Evolutionary conservation across 2,888 invertebrate genomes (phyloP).

Genomic region (Platycheirus rosarum): DNA sequence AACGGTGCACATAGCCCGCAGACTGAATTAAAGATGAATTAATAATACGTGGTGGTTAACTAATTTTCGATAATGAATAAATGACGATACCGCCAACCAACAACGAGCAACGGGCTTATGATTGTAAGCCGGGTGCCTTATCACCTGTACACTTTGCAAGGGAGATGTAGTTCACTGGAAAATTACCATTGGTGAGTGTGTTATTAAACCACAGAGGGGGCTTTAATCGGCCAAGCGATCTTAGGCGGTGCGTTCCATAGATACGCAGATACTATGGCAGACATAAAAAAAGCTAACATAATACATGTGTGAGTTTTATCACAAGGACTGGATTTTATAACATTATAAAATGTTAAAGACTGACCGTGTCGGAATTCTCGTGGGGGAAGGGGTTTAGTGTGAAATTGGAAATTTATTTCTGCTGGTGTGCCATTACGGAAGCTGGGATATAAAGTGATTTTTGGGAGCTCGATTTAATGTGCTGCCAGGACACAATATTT

Average conservation of each 20-base stretch:
- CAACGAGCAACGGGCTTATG: slow-evolving; percentile 42
- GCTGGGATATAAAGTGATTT: slow-evolving; percentile 55
- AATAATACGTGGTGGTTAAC: slow-evolving; percentile 73
- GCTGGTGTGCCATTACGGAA: slow-evolving; percentile 20
- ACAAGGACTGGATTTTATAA: background rate
- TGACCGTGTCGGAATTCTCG: background rate
- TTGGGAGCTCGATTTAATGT: slow-evolving; percentile 54
- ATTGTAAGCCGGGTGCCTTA: slow-evolving; percentile 58
- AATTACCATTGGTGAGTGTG: slow-evolving; percentile 36
- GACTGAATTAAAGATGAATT: slow-evolving; percentile 72
- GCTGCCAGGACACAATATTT: slow-evolving; percentile 4
- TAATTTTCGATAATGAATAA: slow-evolving; percentile 74
- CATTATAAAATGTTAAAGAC: slow-evolving; percentile 23
- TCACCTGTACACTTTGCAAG: slow-evolving; percentile 43
- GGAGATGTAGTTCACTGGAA: slow-evolving; percentile 29
- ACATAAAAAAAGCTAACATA: background rate
- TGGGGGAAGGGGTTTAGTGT: slow-evolving; percentile 9
- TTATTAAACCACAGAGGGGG: slow-evolving; percentile 52
- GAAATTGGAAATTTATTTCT: slow-evolving; percentile 65
- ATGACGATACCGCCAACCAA: slow-evolving; percentile 67
- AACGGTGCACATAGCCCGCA: slow-evolving; percentile 38
- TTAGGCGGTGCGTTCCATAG: slow-evolving; percentile 30
- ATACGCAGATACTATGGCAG: background rate
- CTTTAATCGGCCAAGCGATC: slow-evolving; percentile 63
- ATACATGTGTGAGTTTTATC: slow-evolving; percentile 44